phyloP scores from a whole-genome alignment of 2,113 vertebrate species.

The Pomatostomus ruficeps region DNA sequence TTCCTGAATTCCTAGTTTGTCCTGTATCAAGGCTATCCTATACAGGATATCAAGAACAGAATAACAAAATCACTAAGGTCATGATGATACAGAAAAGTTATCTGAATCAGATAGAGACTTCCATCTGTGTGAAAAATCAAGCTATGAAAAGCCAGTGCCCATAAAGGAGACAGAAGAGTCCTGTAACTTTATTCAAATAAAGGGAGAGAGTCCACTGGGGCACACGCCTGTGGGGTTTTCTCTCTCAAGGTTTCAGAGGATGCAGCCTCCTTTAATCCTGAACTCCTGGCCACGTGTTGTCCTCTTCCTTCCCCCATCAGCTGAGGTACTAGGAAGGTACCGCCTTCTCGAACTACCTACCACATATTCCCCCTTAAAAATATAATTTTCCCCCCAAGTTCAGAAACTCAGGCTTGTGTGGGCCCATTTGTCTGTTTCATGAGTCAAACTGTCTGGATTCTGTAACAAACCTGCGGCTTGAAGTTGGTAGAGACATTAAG shows the following conservation, averaged over 20 bases:
- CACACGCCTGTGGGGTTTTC: accelerated
- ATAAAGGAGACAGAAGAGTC: neutral
- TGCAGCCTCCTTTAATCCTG: neutral
- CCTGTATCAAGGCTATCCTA: neutral
- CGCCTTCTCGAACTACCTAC: accelerated
- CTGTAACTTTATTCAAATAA: neutral
- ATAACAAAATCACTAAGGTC: neutral
- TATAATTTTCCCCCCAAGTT: neutral
- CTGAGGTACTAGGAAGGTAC: neutral
- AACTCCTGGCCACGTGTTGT: accelerated
- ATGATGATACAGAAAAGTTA: neutral
- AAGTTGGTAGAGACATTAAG: neutral
- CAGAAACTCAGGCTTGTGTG: neutral
- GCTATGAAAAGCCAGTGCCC: neutral
- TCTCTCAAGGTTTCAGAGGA: neutral
- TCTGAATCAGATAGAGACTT: neutral
- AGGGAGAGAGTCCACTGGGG: neutral
- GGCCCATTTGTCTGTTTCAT: too few relatives aligned
- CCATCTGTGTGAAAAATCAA: neutral
- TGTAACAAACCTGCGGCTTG: neutral
- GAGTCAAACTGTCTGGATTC: neutral
- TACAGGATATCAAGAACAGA: neutral
- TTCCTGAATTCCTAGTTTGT: neutral
- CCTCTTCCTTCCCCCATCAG: neutral
- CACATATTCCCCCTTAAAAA: neutral